Percentiles rank a stretch among this genome's conserved stretches.
Evolutionary conservation across 1,140 invertebrate species (phyloP).

Genomic region (Mycetomoellerius zeteki): DNA sequence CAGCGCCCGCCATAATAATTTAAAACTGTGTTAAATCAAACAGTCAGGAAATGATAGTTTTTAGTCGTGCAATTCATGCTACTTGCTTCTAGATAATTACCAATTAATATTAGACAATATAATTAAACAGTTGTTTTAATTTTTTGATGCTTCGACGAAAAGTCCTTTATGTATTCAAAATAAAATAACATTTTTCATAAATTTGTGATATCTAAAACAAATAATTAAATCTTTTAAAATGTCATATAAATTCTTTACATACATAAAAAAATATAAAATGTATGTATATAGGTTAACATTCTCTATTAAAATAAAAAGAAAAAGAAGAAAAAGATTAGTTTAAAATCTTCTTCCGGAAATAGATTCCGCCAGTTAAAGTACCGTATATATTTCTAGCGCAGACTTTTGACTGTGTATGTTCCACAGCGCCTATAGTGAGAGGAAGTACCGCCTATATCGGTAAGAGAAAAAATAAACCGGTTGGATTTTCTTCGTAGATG

Average conservation of each 20-base stretch:
- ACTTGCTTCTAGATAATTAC: background rate
- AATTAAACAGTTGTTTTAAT: no score
- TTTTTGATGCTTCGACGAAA: background rate
- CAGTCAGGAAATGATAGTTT: background rate
- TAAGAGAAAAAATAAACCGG: conserved; percentile 44
- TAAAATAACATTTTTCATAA: conserved; percentile 22
- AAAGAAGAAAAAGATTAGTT: background rate
- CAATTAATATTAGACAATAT: no score
- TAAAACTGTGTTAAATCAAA: background rate
- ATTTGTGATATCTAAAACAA: background rate
- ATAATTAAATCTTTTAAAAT: conserved; percentile 3
- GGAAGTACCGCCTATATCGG: conserved; percentile 3
- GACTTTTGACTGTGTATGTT: conserved; percentile 30
- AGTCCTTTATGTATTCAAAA: background rate
- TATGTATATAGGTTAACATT: background rate
- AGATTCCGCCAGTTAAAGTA: conserved; percentile 5
- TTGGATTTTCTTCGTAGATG: conserved; percentile 10
- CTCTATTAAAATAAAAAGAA: background rate
- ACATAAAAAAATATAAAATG: background rate
- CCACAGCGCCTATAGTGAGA: background rate
- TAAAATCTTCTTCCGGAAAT: background rate
- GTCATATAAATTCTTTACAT: background rate
- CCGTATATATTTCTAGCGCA: conserved; percentile 3
- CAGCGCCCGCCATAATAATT: background rate
- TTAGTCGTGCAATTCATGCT: background rate